Conservation (phyloP, 2,113 vertebrate genomes). For the Pseudopodoces humilis region DNA sequence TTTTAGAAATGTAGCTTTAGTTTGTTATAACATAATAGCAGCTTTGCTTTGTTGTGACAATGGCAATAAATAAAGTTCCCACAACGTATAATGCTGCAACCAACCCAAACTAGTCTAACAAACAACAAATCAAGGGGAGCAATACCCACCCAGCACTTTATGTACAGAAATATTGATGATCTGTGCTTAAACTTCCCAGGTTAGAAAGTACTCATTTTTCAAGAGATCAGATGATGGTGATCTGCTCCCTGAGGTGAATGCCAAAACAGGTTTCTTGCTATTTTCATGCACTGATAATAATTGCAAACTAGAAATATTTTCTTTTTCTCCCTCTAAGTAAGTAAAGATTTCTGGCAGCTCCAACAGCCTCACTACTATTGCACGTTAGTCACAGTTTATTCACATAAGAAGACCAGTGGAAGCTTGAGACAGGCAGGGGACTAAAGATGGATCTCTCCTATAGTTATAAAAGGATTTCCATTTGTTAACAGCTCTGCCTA, state of each 20-base stretch:
- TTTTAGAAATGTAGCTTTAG: conserved; percentile 75
- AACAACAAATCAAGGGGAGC: conserved; percentile 67
- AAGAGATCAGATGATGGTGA: not conserved
- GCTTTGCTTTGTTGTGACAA: conserved; percentile 80
- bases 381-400: conserved; percentile 58
- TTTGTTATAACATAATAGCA: conserved; percentile 78
- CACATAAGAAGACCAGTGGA: conserved; percentile 51
- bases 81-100: conserved; percentile 71
- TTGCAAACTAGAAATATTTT: not conserved
- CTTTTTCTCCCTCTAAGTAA: not conserved
- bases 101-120: conserved; percentile 72
- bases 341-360: conserved; percentile 36
- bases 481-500: conserved; percentile 54
- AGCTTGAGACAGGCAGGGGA: conserved; percentile 49
- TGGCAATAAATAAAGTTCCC: conserved; percentile 78
- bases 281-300: not conserved
- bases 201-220: conserved; percentile 24
- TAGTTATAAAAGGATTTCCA: conserved; percentile 64
- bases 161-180: not conserved
- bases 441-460: conserved; percentile 50
- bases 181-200: conserved; percentile 16
- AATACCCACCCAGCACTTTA: conserved; percentile 46
- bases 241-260: not conserved
- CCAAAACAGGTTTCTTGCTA: not conserved
- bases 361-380: conserved; percentile 25